Evolutionary conservation across 2,888 invertebrate genomes (phyloP), one percentile per base, ranked within the genome.

Genomic region (Trachelus tabidus): DNA sequence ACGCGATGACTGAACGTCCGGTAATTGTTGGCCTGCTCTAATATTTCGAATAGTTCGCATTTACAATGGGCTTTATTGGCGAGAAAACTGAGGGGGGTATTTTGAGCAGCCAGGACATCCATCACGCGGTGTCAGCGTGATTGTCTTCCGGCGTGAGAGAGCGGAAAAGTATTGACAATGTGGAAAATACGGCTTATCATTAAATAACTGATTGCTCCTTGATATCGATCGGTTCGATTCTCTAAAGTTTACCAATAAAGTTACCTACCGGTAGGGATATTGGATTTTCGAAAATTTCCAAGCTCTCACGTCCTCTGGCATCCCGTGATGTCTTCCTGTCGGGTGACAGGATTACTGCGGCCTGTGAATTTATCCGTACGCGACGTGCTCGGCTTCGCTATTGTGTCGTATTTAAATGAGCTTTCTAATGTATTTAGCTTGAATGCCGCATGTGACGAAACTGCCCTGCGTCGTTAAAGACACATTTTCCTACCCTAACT

Each of bases 1-100:
- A 88, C 87, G 84, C 85, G 90, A 91, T 91, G 91, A 91, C 90
- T 89, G 91, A 91, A 87, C 91, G 91, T 82, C 87, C 85, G 87
- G 89, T 91, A 91, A 91, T 91, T 90, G 89, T 85, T 83, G 83
- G 80, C 81, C 79, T 85, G 87, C 86, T 90, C 89, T 90, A 90
- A 91, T 91, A 91, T 91, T 90, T 90, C 91, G 89, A 90, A 91
- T 91, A 91, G 91, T 91, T 91, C 87, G 90, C 91, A 91, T 91
- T 90, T 90, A 91, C 91, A 91, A 91, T 89, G 86, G 89, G 89
- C 88, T 90, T 90, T 89, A 90, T 90, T 90, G 90, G 89, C 89
- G 89, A 87, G 87, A 89, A 90, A 90, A 87, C 88, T 85, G 83
- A 83, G 85, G 85, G 83, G 82, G 87, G 85, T 86, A 87, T 88